Base-by-base conservation (phyloP, 1,140 invertebrate species). In the Leptinotarsa texana region DNA sequence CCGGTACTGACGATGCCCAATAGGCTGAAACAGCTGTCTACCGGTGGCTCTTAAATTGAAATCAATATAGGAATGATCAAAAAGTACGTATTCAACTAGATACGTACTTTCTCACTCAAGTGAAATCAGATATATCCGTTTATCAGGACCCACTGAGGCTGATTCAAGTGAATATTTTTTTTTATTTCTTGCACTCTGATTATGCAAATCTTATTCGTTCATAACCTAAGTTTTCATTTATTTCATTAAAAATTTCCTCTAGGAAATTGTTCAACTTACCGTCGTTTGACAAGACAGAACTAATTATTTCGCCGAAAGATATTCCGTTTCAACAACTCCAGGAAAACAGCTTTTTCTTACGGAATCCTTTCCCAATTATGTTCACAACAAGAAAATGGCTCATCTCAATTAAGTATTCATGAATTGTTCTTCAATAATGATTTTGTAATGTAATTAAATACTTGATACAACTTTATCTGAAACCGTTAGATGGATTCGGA, bases 351-450 rank as follows among this genome's bases (percentile, higher is more conserved):
- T 57, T 57, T 57, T 42, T n/a, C 51, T 18, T 8, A 57, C 51
- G 51, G 51, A 57, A 57, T 57, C 51, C 51, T 15, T 18, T 57
- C 17, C n/a, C 51, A 57, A 57, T 57, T 57, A 57, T 57, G 17
- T 57, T 57, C 51, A 15, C 15, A 57, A 57, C 51, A 57, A 57
- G 17, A 18, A 17, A 57, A 18, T 18, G 6, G 51, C 51, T 57
- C 51, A 57, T 57, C n/a, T 57, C 51, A 57, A 57, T 57, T 18
- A 57, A 57, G n/a, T n/a, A 57, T 57, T 57, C 51, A 57, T 57
- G 51, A 57, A 18, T 13, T 57, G 51, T 57, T 57, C 51, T 57
- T 57, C n/a, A 15, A 57, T 57, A 57, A 57, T 57, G n/a, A 15
- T 57, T 57, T 15, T 18, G 51, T 57, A 57, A 57, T 57, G 51